Evolutionary conservation across 2,113 vertebrate genomes (phyloP).

Genomic region (Corythornis vintsioides): DNA sequence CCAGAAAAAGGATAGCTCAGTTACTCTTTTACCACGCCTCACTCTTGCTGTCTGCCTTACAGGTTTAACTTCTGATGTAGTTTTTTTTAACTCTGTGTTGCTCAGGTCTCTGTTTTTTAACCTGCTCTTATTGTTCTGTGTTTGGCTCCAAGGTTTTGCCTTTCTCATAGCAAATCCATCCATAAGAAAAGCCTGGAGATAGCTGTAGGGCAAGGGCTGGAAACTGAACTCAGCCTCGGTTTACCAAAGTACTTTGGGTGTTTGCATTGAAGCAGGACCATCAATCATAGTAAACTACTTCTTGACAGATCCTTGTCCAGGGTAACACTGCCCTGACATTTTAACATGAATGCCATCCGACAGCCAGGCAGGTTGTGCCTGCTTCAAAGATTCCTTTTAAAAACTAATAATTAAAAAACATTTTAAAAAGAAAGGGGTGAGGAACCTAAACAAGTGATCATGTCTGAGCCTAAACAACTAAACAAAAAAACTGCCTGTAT

Average conservation of each 20-base stretch:
- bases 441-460: not conserved
- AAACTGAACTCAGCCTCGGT: not conserved
- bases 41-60: not conserved
- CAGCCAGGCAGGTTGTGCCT: not conserved
- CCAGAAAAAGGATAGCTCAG: not conserved
- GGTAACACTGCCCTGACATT: not conserved
- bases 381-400: not conserved
- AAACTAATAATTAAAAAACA: no score
- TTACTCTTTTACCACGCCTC: not conserved
- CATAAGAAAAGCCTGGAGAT: not conserved
- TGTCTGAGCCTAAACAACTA: not conserved
- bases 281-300: not conserved
- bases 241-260: not conserved
- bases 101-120: not conserved
- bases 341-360: not conserved
- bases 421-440: no score
- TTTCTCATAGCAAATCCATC: not conserved
- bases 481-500: not conserved
- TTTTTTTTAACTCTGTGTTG: not conserved
- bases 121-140: not conserved
- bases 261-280: not conserved
- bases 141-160: not conserved
- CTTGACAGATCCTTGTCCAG: not conserved
- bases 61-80: not conserved
- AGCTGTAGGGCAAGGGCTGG: not conserved